Conservation (phyloP, 2,888 invertebrate species). For the Drosophila leonis region DNA sequence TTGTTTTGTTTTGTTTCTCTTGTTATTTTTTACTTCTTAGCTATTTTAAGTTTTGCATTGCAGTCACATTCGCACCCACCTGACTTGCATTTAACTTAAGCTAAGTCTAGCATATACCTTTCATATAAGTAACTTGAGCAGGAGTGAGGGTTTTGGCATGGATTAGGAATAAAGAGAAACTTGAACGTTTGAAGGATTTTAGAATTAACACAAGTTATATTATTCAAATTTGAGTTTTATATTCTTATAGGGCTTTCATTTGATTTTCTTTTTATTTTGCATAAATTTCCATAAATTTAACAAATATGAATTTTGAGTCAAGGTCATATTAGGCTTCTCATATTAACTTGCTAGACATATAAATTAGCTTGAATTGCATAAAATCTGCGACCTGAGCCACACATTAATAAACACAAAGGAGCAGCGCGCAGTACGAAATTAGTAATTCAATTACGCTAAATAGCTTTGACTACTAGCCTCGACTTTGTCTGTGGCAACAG, state of each 20-base stretch:
- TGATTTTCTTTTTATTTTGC: background rate
- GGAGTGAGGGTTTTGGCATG: background rate
- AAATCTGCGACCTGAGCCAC: background rate
- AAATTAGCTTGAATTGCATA: background rate
- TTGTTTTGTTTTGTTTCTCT: conserved; percentile 22
- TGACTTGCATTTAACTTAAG: conserved; percentile 32
- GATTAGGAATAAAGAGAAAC: background rate
- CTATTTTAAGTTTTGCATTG: conserved; percentile 47
- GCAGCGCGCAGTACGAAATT: conserved; percentile 51
- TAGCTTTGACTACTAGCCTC: conserved; percentile 40
- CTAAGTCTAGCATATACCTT: background rate
- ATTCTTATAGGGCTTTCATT: background rate
- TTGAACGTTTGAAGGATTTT: too few species aligned
- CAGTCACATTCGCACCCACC: conserved; percentile 50
- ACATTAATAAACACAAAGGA: conserved; percentile 74
- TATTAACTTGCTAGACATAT: background rate
- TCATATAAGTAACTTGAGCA: background rate
- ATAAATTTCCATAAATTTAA: too few species aligned
- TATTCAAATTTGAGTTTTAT: background rate
- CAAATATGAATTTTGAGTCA: background rate
- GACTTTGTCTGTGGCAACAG: conserved; percentile 19
- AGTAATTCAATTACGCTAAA: conserved; percentile 76
- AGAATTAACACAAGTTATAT: background rate
- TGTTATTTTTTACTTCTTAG: background rate
- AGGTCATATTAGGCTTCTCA: background rate